These are phyloP conservation scores for Sisyra terminalis DNA, from an alignment of 2,888 invertebrate genomes.

Conservation along the genomic window DNA sequence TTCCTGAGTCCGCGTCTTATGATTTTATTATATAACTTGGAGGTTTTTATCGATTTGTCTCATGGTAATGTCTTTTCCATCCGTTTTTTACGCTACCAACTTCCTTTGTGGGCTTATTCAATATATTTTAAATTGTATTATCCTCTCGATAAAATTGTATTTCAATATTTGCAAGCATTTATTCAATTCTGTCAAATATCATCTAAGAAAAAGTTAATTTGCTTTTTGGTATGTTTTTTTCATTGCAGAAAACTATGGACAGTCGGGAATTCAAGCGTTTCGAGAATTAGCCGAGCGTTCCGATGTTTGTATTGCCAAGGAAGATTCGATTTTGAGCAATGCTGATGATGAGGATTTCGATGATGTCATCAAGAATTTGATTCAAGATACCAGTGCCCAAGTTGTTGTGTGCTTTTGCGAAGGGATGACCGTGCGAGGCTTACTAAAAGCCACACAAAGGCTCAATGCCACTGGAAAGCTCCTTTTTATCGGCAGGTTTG, in stretches of 20 bases:
- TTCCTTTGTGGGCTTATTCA: too few relatives aligned
- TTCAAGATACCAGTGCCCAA: slow-evolving; percentile 33
- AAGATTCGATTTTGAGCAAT: slow-evolving; percentile 42
- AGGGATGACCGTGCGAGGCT: slow-evolving; percentile 48
- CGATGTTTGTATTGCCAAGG: slow-evolving; percentile 55
- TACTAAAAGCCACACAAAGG: slow-evolving; percentile 41
- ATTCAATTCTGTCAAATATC: too few relatives aligned
- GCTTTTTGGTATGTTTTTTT: slow-evolving; percentile 12
- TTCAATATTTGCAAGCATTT: too few relatives aligned
- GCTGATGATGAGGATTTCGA: slow-evolving; percentile 39
- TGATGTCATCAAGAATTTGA: slow-evolving; percentile 33
- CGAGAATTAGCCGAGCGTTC: slow-evolving; percentile 45
- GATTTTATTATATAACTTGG: too few relatives aligned
- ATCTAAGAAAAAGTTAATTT: too few relatives aligned
- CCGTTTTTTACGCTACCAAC: too few relatives aligned
- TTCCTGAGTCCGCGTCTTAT: too few relatives aligned
- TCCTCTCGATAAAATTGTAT: too few relatives aligned
- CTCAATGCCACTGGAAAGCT: slow-evolving; percentile 39
- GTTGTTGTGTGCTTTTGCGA: slow-evolving; percentile 70
- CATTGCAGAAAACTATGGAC: slow-evolving; percentile 56
- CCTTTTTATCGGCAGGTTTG: slow-evolving; percentile 47
- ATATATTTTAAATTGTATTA: too few relatives aligned
- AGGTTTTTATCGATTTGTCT: too few relatives aligned
- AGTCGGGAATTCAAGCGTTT: slow-evolving; percentile 59
- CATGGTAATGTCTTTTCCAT: too few relatives aligned